These are phyloP conservation scores for Micrasema minimum DNA, from an alignment of 1,140 invertebrate genomes.

Conservation along the genomic window DNA sequence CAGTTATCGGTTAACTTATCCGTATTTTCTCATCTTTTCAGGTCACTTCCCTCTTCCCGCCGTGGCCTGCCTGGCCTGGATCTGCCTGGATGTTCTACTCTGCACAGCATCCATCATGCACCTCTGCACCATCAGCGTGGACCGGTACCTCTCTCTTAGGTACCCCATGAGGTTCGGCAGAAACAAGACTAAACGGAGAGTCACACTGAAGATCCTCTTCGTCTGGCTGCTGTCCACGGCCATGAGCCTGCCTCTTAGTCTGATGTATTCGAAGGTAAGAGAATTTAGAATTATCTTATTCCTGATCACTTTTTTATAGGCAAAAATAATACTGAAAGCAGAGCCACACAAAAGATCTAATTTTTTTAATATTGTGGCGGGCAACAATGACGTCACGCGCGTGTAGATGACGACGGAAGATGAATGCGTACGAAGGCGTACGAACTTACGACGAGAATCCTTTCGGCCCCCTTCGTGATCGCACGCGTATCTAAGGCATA, in stretches of 20 bases:
- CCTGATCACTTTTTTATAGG: too few species aligned
- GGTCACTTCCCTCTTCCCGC: slow-evolving; percentile 85
- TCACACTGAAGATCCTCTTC: slow-evolving; percentile 89
- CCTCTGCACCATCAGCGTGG: slow-evolving; percentile 94
- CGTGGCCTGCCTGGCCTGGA: slow-evolving; percentile 87
- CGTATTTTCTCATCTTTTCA: slow-evolving; percentile 67
- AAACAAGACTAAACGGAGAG: slow-evolving; percentile 86
- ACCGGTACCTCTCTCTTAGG: slow-evolving; percentile 85
- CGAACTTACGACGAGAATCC: too few species aligned
- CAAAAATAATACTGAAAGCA: too few species aligned
- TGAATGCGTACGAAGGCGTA: too few species aligned
- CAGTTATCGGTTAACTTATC: too few species aligned
- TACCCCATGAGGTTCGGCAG: slow-evolving; percentile 91
- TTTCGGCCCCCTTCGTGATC: too few species aligned
- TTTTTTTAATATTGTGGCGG: too few species aligned
- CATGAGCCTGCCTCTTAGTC: slow-evolving; percentile 86
- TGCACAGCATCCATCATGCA: slow-evolving; percentile 97
- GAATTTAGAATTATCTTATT: too few species aligned
- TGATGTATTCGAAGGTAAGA: slow-evolving; percentile 88
- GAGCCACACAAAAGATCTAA: too few species aligned
- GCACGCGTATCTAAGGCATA: too few species aligned
- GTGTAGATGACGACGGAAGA: too few species aligned
- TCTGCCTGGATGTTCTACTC: slow-evolving; percentile 92
- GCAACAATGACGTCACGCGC: too few species aligned
- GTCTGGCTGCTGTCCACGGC: slow-evolving; percentile 91